Evolutionary conservation across 2,113 vertebrate genomes (phyloP), one percentile per base, ranked within the genome.

Genomic region (Erythrolamprus reginae): DNA sequence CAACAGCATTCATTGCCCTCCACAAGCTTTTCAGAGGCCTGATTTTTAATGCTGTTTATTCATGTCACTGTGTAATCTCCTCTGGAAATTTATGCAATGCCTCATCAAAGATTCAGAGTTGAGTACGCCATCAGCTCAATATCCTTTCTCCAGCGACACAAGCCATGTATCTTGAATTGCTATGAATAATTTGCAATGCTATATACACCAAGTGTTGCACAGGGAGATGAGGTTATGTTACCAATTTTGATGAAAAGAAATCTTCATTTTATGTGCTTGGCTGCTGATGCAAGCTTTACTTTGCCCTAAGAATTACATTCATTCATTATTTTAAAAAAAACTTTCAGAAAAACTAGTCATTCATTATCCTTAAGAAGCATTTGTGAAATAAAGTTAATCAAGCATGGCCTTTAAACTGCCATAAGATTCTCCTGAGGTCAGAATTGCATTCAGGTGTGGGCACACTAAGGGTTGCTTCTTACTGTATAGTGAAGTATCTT

Each of bases 11-110:
- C 51, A 88, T 17, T 92, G 61, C 28, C 61, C 52, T 91, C 84
- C 5, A 0, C 45, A 90, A 61, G 90, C 55, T 87, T 89, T 92
- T 89, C 65, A 65, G 52, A 89, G 53, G 8, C 47, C 55, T 48
- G 86, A 85, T 94, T 93, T 91, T 48, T 70, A 92, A 92, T 93
- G 88, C 26, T 88, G 5, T 65, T 92, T 91, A 90, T 92, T 88
- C 50, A 89, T 90, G 51, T 19, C 61, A 86, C 48, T 92, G 23
- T 19, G 61, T 28, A 90, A 89, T 28, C 84, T n/a, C 38, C 61
- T 85, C 87, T 26, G 89, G 91, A 88, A 93, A 91, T 89, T 82
- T 92, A 89, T 91, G 58, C 85, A 91, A 90, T 70, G 88, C 56
- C 2, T 5, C 55, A 94, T 91, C 77, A 89, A 88, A 93, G 91